Conservation (phyloP, 2,797 vertebrate species). For the Uromys caudimaculatus region DNA sequence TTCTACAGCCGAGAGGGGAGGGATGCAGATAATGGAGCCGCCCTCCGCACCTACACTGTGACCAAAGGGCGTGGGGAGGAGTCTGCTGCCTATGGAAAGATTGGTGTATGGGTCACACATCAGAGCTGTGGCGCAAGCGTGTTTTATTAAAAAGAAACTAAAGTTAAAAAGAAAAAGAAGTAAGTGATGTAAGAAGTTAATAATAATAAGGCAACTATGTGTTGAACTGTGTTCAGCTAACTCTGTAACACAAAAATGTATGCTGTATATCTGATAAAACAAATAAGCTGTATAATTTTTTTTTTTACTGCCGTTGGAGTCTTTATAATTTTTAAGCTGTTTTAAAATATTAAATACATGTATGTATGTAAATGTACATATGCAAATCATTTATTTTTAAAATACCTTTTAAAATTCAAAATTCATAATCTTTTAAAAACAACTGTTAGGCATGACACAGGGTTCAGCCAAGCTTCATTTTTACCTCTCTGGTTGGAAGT, state of each 20-base stretch:
- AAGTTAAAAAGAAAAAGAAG: conserved; percentile 2
- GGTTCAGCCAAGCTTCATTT: conserved; percentile 22
- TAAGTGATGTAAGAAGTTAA: not conserved
- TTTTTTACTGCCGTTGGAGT: not conserved
- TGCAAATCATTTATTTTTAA: conserved; percentile 14
- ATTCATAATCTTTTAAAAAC: conserved; percentile 4
- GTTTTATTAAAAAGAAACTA: conserved; percentile 17
- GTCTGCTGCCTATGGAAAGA: not conserved
- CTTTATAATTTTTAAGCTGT: conserved; percentile 26
- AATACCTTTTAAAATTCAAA: conserved; percentile 65
- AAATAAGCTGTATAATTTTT: not conserved
- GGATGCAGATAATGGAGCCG: not conserved
- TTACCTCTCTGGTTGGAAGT: conserved; percentile 50
- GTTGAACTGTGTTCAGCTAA: not conserved
- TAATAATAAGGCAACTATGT: not conserved
- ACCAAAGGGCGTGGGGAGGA: not conserved
- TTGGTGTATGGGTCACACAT: not conserved
- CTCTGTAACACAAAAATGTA: not conserved
- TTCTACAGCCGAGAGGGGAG: not conserved
- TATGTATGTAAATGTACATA: not conserved
- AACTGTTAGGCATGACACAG: conserved; percentile 6
- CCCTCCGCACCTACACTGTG: not conserved
- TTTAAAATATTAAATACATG: conserved; percentile 13
- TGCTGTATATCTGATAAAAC: not conserved
- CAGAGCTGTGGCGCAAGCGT: not conserved